These are phyloP conservation scores for Lota lota DNA, from an alignment of 2,113 vertebrate genomes.

Conservation along the genomic window DNA sequence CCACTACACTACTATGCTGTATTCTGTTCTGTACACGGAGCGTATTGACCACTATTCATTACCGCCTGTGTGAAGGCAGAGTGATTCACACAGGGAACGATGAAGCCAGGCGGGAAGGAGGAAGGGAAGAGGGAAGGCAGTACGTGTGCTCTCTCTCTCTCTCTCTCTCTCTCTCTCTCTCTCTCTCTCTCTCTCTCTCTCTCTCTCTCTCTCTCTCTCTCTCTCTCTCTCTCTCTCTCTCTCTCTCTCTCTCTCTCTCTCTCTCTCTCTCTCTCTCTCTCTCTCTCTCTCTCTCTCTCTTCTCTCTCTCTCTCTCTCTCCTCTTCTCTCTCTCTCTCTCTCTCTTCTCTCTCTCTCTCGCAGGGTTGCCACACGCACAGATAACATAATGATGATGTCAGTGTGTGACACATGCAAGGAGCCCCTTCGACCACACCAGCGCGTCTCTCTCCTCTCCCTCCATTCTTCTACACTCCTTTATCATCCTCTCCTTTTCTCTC, in stretches of 20 bases:
- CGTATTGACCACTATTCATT: too few relatives aligned
- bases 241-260: constrained; percentile 18
- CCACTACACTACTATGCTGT: too few relatives aligned
- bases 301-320: too few relatives aligned
- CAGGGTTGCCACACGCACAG: constrained; percentile 14
- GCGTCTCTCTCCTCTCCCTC: neutral
- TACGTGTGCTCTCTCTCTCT: constrained; percentile 1
- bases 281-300: constrained; percentile 18
- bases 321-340: constrained; percentile 17
- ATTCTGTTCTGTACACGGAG: too few relatives aligned
- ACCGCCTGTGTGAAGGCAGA: too few relatives aligned
- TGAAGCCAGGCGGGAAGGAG: constrained; percentile 43
- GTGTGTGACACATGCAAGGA: constrained; percentile 23
- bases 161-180: constrained; percentile 11
- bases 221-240: neutral
- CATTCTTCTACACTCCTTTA: too few relatives aligned
- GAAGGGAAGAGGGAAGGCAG: neutral
- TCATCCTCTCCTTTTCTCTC: neutral
- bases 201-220: constrained; percentile 15
- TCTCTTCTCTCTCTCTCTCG: neutral
- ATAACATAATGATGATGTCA: constrained; percentile 32
- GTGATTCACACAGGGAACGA: neutral
- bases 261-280: neutral
- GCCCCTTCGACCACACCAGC: neutral
- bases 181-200: constrained; percentile 6